Conservation (phyloP, 2,797 vertebrate genomes). For the Sibirionetta formosa region DNA sequence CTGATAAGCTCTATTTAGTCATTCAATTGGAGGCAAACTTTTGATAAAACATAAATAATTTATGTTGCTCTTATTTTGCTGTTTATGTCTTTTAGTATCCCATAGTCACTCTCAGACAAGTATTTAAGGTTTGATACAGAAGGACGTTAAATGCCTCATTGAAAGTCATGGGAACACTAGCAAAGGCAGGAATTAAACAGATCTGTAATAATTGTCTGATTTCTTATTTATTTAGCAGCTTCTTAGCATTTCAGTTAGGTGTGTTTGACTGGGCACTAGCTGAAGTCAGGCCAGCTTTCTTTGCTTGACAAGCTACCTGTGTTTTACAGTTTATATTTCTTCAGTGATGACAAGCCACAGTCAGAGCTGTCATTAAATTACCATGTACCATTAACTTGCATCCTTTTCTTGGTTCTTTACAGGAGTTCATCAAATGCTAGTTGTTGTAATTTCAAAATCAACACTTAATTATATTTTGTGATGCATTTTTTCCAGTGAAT, state of each 20-base stretch:
- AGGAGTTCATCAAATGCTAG: background rate
- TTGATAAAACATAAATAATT: conserved; percentile 55
- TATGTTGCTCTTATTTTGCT: conserved; percentile 24
- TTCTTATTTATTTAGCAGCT: background rate
- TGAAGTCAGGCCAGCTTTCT: background rate
- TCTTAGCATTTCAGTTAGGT: background rate
- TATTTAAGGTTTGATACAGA: background rate
- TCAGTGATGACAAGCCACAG: background rate
- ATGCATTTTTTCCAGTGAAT: background rate
- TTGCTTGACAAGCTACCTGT: background rate
- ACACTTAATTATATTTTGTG: background rate
- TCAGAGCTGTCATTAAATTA: background rate
- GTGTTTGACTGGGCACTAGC: background rate
- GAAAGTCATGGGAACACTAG: conserved; percentile 44
- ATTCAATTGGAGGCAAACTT: conserved; percentile 31
- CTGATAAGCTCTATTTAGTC: conserved; percentile 36
- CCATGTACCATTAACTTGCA: background rate
- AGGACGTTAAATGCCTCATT: conserved; percentile 4
- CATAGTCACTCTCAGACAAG: background rate
- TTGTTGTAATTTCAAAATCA: background rate
- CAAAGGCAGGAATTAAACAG: background rate
- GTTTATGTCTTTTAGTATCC: background rate
- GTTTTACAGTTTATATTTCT: background rate
- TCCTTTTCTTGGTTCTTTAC: background rate
- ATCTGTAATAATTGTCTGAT: background rate